Percentiles rank a stretch among this genome's conserved stretches.
phyloP scores from a whole-genome alignment of 2,797 vertebrate genomes.

The Catamblyrhynchus diadema region DNA sequence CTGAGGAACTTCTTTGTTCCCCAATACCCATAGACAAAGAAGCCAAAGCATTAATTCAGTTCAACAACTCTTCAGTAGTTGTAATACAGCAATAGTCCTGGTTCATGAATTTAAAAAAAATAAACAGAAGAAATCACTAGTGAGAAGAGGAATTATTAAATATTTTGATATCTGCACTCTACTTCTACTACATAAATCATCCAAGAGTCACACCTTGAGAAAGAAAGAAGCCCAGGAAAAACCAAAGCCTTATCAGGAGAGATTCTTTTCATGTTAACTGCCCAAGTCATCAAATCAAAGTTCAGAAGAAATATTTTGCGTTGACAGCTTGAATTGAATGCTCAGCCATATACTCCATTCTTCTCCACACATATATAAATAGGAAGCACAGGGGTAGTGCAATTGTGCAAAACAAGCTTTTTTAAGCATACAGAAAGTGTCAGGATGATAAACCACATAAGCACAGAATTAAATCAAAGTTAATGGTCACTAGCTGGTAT shows the following conservation, averaged over 20 bases:
- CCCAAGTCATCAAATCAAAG: not conserved
- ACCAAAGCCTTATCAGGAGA: not conserved
- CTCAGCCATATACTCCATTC: not conserved
- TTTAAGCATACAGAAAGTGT: not conserved
- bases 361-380: not conserved
- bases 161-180: not conserved
- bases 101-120: not conserved
- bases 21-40: not conserved
- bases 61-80: not conserved
- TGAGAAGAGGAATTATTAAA: not conserved
- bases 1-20: not conserved
- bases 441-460: conserved; percentile 46
- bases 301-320: not conserved
- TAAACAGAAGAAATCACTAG: not conserved
- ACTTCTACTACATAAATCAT: not conserved
- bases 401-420: conserved; percentile 41
- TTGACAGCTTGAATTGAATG: not conserved
- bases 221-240: not conserved
- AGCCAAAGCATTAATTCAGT: not conserved
- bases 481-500: conserved; percentile 49
- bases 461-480: conserved; percentile 55
- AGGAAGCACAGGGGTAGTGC: not conserved
- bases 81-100: not conserved
- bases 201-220: not conserved
- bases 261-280: not conserved